These are phyloP conservation scores for Eretmochelys imbricata DNA, from an alignment of 2,113 vertebrate genomes.

Conservation along the genomic window DNA sequence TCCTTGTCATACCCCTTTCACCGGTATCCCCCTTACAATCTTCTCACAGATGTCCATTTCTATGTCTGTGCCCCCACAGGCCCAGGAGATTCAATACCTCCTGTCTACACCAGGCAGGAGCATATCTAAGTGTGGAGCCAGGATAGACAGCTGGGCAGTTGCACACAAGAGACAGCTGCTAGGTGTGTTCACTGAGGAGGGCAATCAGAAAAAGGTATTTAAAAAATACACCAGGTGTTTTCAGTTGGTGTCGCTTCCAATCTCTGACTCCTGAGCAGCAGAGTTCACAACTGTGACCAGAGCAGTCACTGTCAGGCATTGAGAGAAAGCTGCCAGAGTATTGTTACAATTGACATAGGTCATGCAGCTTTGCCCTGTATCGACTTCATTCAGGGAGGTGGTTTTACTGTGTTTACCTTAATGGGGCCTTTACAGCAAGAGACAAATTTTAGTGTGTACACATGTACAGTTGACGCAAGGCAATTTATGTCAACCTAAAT, in stretches of 20 bases:
- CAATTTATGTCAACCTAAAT: neutral
- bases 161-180: neutral
- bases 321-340: too few relatives aligned
- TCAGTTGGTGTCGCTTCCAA: neutral
- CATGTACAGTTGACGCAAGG: neutral
- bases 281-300: neutral
- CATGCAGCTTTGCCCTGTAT: too few relatives aligned
- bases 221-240: neutral
- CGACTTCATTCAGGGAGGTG: neutral
- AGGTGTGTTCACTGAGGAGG: neutral
- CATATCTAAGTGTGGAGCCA: neutral
- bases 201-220: neutral
- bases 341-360: too few relatives aligned
- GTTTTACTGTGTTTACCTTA: neutral
- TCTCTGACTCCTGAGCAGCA: neutral
- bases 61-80: neutral
- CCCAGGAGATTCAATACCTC: neutral
- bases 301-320: neutral
- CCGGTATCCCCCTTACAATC: neutral
- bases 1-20: neutral
- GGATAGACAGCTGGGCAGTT: neutral
- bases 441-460: neutral
- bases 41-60: neutral
- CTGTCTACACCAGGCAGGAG: neutral
- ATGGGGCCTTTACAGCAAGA: neutral